Percentiles rank a stretch among this genome's conserved stretches.
Evolutionary conservation across 2,113 vertebrate species (phyloP).

Genomic region (Hystrix cristata): DNA sequence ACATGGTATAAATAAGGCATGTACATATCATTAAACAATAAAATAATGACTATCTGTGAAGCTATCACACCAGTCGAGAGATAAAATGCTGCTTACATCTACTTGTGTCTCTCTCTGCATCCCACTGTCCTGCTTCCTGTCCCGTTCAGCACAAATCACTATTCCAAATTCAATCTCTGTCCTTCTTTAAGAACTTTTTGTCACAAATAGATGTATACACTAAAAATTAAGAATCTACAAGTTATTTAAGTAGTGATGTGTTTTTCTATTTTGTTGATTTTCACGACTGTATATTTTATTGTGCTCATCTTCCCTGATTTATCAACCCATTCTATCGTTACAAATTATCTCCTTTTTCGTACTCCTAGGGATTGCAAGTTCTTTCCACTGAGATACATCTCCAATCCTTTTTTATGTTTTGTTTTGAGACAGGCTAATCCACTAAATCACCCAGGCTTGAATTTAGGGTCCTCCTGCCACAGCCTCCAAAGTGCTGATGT

Average conservation of each 20-base stretch:
- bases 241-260: background rate
- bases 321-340: background rate
- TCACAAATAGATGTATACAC: background rate
- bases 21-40: background rate
- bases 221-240: background rate
- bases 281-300: background rate
- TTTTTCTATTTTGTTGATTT: background rate
- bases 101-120: background rate
- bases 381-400: background rate
- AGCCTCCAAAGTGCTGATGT: background rate
- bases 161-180: background rate
- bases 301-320: background rate
- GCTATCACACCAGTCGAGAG: background rate
- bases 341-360: background rate
- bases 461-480: background rate
- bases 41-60: background rate
- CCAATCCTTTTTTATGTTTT: background rate
- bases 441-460: background rate
- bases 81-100: background rate
- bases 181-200: background rate
- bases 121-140: background rate
- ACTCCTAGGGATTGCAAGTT: background rate
- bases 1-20: background rate
- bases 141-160: background rate
- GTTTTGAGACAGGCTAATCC: too few species aligned